These are phyloP conservation scores for Calephelis nemesis DNA, from an alignment of 1,140 invertebrate genomes.

Conservation along the genomic window DNA sequence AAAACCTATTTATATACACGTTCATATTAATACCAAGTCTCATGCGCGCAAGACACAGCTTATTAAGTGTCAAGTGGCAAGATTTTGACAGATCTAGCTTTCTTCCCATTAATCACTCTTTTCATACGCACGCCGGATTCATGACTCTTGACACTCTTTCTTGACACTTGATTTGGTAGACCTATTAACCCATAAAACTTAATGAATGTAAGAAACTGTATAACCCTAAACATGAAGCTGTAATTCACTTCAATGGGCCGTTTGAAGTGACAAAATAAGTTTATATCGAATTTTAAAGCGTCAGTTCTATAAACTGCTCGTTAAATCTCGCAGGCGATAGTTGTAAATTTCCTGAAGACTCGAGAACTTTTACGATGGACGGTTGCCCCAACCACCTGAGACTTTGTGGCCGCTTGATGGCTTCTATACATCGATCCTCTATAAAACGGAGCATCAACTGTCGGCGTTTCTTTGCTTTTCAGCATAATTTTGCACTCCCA, in stretches of 20 bases:
- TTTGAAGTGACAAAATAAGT: slow-evolving; percentile 61
- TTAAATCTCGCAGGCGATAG: slow-evolving; percentile 71
- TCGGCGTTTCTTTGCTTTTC: slow-evolving; percentile 43
- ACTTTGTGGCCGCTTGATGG: slow-evolving; percentile 56
- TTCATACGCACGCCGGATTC: too few relatives aligned
- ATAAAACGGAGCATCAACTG: slow-evolving; percentile 57
- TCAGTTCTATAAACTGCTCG: slow-evolving; percentile 71
- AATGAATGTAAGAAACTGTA: slow-evolving; percentile 3
- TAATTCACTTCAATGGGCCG: slow-evolving; percentile 42
- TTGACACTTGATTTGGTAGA: background rate
- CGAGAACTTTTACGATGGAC: slow-evolving; percentile 67
- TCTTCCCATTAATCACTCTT: too few relatives aligned
- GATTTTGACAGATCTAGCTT: too few relatives aligned
- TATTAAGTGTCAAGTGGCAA: too few relatives aligned
- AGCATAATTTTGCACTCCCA: slow-evolving; percentile 30
- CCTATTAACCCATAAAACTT: slow-evolving; percentile 9
- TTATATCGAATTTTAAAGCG: slow-evolving; percentile 68
- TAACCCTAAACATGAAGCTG: slow-evolving; percentile 25
- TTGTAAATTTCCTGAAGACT: slow-evolving; percentile 70
- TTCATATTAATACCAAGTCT: too few relatives aligned
- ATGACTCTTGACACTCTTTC: too few relatives aligned
- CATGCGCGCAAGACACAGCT: too few relatives aligned
- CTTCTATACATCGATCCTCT: slow-evolving; percentile 56
- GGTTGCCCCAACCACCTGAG: slow-evolving; percentile 62
- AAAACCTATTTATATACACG: too few relatives aligned